Percentiles rank a stretch among this genome's conserved stretches.
Evolutionary conservation across 2,113 vertebrate species (phyloP).

Genomic region (Glaucomys volans): DNA sequence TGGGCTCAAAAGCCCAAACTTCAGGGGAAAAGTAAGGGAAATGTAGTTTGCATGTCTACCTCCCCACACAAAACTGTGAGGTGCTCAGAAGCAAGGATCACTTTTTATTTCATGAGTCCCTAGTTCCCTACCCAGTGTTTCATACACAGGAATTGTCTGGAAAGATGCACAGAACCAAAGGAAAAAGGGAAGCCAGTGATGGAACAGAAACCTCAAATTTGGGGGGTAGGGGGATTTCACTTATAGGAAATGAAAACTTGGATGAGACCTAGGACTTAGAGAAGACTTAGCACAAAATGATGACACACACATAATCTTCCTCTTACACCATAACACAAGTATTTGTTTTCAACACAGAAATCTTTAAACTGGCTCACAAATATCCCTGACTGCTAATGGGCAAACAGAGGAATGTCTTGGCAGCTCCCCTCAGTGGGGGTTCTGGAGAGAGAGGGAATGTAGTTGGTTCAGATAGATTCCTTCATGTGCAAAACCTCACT

Average conservation of each 20-base stretch:
- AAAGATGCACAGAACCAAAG: not conserved
- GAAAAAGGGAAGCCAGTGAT: not conserved
- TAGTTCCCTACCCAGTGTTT: not conserved
- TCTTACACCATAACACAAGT: slow-evolving; percentile 61
- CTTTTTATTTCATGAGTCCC: not conserved
- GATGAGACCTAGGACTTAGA: not conserved
- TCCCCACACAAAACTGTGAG: not conserved
- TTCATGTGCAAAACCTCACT: not conserved
- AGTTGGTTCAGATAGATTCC: slow-evolving; percentile 10
- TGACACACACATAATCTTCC: slow-evolving; percentile 32
- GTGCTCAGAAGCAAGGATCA: slow-evolving; percentile 8
- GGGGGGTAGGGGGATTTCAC: not conserved
- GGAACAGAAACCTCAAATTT: not conserved
- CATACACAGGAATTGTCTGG: not conserved
- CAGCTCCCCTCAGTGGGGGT: slow-evolving; percentile 63
- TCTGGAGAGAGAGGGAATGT: slow-evolving; percentile 48
- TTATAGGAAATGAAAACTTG: slow-evolving; percentile 36
- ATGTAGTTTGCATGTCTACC: not conserved
- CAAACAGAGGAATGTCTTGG: slow-evolving; percentile 72
- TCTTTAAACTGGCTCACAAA: slow-evolving; percentile 65
- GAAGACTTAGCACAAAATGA: slow-evolving; percentile 47
- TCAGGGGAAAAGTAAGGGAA: slow-evolving; percentile 15
- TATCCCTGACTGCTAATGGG: slow-evolving; percentile 65
- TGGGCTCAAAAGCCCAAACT: not conserved
- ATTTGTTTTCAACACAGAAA: slow-evolving; percentile 65